A percentile compares a stretch with the other conserved stretches of the same genome.
phyloP scores from a whole-genome alignment of 2,113 vertebrate genomes.

The Forbesichthys agassizii region DNA sequence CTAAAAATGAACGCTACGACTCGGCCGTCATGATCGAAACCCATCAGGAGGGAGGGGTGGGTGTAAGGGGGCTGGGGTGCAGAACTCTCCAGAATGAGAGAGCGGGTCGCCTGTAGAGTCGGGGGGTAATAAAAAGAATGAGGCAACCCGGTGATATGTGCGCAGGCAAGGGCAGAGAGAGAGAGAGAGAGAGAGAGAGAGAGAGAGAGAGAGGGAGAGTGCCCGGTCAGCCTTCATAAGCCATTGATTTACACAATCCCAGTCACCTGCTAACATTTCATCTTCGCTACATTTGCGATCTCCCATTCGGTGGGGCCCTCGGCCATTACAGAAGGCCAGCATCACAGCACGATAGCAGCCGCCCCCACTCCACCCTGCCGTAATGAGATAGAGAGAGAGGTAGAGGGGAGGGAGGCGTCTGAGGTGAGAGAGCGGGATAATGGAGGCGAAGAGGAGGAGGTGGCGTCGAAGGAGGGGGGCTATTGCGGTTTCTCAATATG shows the following conservation, averaged over 20 bases:
- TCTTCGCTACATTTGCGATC: conserved; percentile 67
- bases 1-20: conserved; percentile 12
- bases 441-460: conserved; percentile 57
- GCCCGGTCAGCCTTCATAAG: conserved; percentile 67
- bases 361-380: conserved; percentile 29
- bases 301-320: conserved; percentile 62
- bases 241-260: conserved; percentile 72
- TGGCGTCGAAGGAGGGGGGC: conserved; percentile 23
- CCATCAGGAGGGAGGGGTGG: conserved; percentile 31
- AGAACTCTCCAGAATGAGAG: no score
- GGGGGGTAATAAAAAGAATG: conserved; percentile 43
- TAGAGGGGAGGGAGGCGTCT: conserved; percentile 39
- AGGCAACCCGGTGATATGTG: conserved; percentile 37
- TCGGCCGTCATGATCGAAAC: conserved; percentile 57
- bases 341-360: conserved; percentile 65
- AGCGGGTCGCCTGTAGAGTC: conserved; percentile 29
- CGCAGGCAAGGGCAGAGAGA: not conserved
- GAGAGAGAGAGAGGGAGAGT: conserved; percentile 17
- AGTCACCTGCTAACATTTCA: conserved; percentile 68
- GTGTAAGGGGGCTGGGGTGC: not conserved
- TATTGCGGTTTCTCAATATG: conserved; percentile 61
- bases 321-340: conserved; percentile 69
- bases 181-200: not conserved
- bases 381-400: conserved; percentile 69
- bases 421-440: conserved; percentile 53